Evolutionary conservation across 2,797 vertebrate species (phyloP), one percentile per base, ranked within the genome.

Genomic region (Bradypodion ventrale): DNA sequence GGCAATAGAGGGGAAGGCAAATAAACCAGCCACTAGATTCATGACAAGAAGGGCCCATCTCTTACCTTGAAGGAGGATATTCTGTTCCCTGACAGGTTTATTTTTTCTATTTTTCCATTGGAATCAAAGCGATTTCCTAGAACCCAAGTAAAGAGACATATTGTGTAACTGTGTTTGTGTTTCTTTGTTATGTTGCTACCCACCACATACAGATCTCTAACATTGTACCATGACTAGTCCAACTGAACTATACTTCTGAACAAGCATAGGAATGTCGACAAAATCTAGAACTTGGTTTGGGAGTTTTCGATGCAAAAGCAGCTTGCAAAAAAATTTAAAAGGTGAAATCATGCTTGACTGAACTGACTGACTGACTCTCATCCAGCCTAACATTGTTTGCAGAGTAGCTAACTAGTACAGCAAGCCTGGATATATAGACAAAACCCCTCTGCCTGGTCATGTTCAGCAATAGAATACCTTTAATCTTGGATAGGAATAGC

Each of bases 11-110:
- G 5, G 16, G 19, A 56, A 4, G 9, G 32, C 42, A 73, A 59
- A 32, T 5, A 65, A 65, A 74, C 49, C n/a, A 49, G 21, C 15
- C 27, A 35, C 44, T 69, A 37, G 4, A 42, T 76, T 52, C 37
- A 59, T 1, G 32, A 12, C n/a, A 75, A 75, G n/a, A 75, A 74
- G 83, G 84, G 42, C 72, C 13, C 85, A 88, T 78, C 73, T 94
- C 89, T 81, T 93, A 98, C 97, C 97, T 98, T 98, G 93, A 98
- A 97, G 80, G 96, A 98, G 89, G 87, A 94, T 92, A 98, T 97
- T 92, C 94, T 96, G 93, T 98, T 98, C 29, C 97, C 97, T 23
- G 98, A 98, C 42, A 99, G 95, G 94, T 98, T 98, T 88, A 98
- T 93, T 94, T 88, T 95, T 92, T 97, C 95, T 88, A 98, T 93